Conservation (phyloP, 2,113 vertebrate genomes). For the Castor canadensis region DNA sequence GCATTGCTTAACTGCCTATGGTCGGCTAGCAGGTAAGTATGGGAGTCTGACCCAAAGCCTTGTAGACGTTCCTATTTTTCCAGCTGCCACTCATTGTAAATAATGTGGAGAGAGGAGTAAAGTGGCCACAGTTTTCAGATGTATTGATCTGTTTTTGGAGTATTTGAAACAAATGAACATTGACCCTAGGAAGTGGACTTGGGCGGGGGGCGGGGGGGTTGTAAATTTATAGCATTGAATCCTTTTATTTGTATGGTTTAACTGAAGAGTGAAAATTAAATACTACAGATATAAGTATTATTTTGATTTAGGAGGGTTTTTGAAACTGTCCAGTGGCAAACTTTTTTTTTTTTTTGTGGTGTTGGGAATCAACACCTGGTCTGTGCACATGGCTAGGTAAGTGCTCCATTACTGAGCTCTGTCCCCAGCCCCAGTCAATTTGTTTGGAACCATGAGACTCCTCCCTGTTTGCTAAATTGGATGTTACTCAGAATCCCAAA, state of each 20-base stretch:
- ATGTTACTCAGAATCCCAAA: not conserved
- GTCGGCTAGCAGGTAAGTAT: not conserved
- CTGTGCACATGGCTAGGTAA: too few species aligned
- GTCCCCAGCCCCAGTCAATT: not conserved
- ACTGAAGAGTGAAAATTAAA: not conserved
- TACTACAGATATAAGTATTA: not conserved
- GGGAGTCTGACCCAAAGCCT: not conserved
- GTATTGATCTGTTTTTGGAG: slow-evolving; percentile 25
- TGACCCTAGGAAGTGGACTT: not conserved
- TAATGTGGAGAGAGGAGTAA: not conserved
- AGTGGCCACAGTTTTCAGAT: not conserved
- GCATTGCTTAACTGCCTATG: not conserved
- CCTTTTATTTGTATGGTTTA: not conserved
- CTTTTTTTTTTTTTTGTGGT: not conserved
- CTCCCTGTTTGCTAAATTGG: not conserved
- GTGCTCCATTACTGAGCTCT: not conserved
- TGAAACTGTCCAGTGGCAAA: not conserved
- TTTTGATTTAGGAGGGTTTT: slow-evolving; percentile 9
- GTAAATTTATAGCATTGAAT: not conserved
- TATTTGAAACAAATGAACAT: slow-evolving; percentile 33
- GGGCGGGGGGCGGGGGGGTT: too few species aligned
- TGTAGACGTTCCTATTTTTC: not conserved
- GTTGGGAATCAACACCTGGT: not conserved
- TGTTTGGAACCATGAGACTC: not conserved
- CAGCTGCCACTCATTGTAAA: not conserved